Evolutionary conservation across 2,797 vertebrate species (phyloP).

Genomic region (Poecilia wingei): DNA sequence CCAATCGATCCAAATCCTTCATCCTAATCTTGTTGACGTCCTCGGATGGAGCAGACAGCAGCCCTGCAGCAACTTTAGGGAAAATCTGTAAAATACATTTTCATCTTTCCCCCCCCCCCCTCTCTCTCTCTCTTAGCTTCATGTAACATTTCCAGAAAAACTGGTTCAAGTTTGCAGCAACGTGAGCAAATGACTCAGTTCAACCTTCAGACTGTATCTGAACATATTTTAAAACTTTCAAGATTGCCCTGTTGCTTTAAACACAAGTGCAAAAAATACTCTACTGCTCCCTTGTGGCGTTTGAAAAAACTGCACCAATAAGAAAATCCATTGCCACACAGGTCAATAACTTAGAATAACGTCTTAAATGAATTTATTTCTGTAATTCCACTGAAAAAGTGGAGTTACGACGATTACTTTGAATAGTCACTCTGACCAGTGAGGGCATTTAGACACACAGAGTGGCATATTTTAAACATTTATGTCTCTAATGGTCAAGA

Average conservation of each 20-base stretch:
- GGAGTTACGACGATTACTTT: neutral
- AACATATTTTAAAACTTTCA: conserved; percentile 19
- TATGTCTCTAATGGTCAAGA: neutral
- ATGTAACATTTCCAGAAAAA: conserved; percentile 5
- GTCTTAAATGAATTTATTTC: neutral
- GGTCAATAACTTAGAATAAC: neutral
- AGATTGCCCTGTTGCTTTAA: neutral
- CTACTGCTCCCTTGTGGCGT: conserved; percentile 55
- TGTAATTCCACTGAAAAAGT: neutral
- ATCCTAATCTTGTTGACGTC: conserved; percentile 70
- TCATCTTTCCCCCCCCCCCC: neutral
- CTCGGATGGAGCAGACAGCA: conserved; percentile 48
- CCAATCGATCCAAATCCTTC: conserved; percentile 62
- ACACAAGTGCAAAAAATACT: conserved; percentile 26
- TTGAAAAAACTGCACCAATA: conserved; percentile 15
- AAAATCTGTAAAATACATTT: conserved; percentile 35
- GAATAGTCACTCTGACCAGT: neutral
- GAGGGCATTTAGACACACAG: neutral
- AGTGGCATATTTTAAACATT: neutral
- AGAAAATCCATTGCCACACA: neutral
- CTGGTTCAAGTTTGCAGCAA: neutral
- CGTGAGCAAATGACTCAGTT: neutral
- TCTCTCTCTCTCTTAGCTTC: neutral
- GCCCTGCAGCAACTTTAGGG: conserved; percentile 52
- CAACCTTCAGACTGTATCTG: conserved; percentile 5